Evolutionary conservation across 2,797 vertebrate genomes (phyloP).

Genomic region (Bradypodion ventrale): DNA sequence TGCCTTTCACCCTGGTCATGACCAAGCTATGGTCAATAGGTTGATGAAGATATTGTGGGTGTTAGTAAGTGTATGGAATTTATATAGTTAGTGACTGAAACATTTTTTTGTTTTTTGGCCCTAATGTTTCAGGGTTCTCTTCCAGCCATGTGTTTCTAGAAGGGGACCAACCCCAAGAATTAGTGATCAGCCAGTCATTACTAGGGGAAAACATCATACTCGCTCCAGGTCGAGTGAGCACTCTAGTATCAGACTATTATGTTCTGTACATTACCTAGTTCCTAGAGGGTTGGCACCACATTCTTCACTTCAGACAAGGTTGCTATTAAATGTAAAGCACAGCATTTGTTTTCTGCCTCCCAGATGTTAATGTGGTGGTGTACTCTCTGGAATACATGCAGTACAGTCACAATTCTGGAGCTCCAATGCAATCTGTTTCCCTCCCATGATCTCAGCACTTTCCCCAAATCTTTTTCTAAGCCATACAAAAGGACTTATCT

Average conservation of each 20-base stretch:
- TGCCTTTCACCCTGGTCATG: no score
- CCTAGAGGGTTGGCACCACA: constrained; percentile 81
- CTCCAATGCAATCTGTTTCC: constrained; percentile 47
- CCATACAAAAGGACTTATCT: constrained; percentile 47
- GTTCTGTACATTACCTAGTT: constrained; percentile 79
- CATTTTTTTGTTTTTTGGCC: constrained; percentile 71
- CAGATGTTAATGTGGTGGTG: constrained; percentile 72
- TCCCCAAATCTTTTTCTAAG: constrained; percentile 54
- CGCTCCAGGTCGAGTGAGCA: constrained; percentile 74
- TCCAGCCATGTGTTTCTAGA: constrained; percentile 75
- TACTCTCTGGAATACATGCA: constrained; percentile 62
- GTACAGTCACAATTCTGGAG: constrained; percentile 58
- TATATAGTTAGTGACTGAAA: constrained; percentile 69
- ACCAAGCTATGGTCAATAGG: background rate
- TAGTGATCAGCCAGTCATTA: constrained; percentile 72
- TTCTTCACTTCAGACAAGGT: constrained; percentile 87
- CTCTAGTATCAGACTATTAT: constrained; percentile 76
- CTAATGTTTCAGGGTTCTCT: constrained; percentile 77
- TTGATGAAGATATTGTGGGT: background rate
- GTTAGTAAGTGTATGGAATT: no score
- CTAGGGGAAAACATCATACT: constrained; percentile 69
- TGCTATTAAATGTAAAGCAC: constrained; percentile 74
- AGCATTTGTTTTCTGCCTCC: constrained; percentile 68
- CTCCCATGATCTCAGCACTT: constrained; percentile 59
- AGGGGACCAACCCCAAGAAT: constrained; percentile 73